phyloP scores from a whole-genome alignment of 2,113 vertebrate genomes.

The Guaruba guarouba region DNA sequence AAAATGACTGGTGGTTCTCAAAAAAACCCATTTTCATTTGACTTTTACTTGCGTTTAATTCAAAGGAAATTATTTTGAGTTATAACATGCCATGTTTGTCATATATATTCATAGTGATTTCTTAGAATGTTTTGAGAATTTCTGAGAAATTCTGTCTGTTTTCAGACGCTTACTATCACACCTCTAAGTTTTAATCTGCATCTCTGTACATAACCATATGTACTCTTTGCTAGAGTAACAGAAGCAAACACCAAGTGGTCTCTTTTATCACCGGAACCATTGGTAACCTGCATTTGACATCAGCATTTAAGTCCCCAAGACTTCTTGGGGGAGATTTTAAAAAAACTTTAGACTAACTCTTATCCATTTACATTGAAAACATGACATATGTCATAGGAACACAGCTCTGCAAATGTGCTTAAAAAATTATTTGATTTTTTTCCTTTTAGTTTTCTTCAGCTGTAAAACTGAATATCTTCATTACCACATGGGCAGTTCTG shows the following conservation, averaged over 20 bases:
- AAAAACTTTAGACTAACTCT: neutral
- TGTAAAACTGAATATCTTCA: neutral
- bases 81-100: neutral
- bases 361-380: neutral
- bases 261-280: neutral
- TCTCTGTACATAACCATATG: neutral
- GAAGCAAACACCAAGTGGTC: neutral
- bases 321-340: neutral
- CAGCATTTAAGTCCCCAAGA: neutral
- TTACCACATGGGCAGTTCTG: neutral
- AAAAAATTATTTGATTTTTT: neutral
- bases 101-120: neutral
- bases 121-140: neutral
- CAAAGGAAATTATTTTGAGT: neutral
- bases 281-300: neutral
- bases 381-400: neutral
- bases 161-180: neutral
- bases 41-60: neutral
- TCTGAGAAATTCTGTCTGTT: neutral
- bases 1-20: accelerated
- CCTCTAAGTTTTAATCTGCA: neutral
- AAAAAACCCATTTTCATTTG: neutral
- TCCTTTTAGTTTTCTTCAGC: neutral
- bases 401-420: neutral
- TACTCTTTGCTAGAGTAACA: neutral